phyloP scores from a whole-genome alignment of 2,888 invertebrate genomes.

The Rutpela maculata region DNA sequence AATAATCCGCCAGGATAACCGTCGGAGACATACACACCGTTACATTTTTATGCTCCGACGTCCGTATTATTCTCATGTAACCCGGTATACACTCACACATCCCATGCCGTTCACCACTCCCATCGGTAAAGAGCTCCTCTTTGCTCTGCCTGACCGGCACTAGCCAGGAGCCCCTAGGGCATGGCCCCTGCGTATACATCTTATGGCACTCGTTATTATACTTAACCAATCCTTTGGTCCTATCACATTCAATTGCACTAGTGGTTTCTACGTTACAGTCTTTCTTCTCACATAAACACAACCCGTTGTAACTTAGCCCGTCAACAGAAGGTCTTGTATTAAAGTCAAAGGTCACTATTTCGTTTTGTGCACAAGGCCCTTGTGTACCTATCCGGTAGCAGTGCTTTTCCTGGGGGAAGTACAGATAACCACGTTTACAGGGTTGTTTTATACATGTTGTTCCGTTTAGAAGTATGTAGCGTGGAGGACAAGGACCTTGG shows the following conservation, averaged over 20 bases:
- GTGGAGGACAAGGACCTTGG: conserved; percentile 83
- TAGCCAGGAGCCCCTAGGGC: conserved; percentile 83
- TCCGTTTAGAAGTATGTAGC: conserved; percentile 82
- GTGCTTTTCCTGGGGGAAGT: conserved; percentile 83
- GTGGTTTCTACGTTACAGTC: conserved; percentile 55
- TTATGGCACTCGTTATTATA: conserved; percentile 84
- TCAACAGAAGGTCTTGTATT: conserved; percentile 86
- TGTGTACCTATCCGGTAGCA: conserved; percentile 87
- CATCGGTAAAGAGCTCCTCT: conserved; percentile 55
- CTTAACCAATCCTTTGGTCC: conserved; percentile 77
- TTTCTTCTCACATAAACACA: conserved; percentile 80
- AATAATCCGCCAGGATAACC: conserved; percentile 80
- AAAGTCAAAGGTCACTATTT: conserved; percentile 88
- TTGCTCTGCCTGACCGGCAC: conserved; percentile 75
- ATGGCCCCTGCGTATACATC: conserved; percentile 87
- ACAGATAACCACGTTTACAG: conserved; percentile 85
- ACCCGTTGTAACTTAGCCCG: conserved; percentile 88
- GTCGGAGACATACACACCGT: conserved; percentile 79
- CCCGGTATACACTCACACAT: conserved; percentile 82
- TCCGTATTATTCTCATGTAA: conserved; percentile 73
- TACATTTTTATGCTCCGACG: conserved; percentile 66
- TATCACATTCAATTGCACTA: conserved; percentile 58
- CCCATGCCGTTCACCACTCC: conserved; percentile 60
- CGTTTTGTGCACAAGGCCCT: conserved; percentile 84
- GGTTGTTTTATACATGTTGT: conserved; percentile 83